Conservation (phyloP, 2,113 vertebrate genomes). For the Girardinichthys multiradiatus region DNA sequence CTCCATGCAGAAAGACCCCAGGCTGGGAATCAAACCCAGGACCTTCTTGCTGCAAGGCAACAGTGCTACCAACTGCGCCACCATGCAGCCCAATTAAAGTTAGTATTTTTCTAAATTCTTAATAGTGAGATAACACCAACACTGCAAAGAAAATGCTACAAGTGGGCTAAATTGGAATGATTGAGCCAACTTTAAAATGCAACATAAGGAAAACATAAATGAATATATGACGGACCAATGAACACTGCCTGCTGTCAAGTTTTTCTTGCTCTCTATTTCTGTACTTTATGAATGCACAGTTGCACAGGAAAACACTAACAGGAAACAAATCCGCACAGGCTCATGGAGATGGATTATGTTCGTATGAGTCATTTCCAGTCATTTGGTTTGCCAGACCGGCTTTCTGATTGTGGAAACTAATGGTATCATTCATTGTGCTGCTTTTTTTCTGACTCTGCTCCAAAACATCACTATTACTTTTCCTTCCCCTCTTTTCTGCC, state of each 20-base stretch:
- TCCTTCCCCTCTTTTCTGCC: background rate
- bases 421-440: slow-evolving; percentile 31
- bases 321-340: slow-evolving; percentile 47
- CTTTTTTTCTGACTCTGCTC: slow-evolving; percentile 21
- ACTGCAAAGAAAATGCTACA: too few relatives aligned
- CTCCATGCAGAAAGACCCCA: too few relatives aligned
- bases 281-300: background rate
- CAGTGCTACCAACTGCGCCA: too few relatives aligned
- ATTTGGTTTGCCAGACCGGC: slow-evolving; percentile 35
- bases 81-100: too few relatives aligned
- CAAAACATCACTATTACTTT: background rate
- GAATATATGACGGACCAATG: background rate
- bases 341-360: slow-evolving; percentile 47
- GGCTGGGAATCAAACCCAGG: too few relatives aligned
- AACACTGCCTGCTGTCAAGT: background rate
- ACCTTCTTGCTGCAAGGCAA: too few relatives aligned
- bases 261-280: slow-evolving; percentile 21
- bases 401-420: slow-evolving; percentile 48
- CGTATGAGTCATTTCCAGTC: slow-evolving; percentile 58
- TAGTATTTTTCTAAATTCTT: too few relatives aligned
- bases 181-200: background rate
- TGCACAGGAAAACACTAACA: slow-evolving; percentile 20
- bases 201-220: background rate
- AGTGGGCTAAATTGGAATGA: background rate
- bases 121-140: too few relatives aligned